phyloP scores from a whole-genome alignment of 1,140 invertebrate genomes.

The Trichogramma pretiosum region DNA sequence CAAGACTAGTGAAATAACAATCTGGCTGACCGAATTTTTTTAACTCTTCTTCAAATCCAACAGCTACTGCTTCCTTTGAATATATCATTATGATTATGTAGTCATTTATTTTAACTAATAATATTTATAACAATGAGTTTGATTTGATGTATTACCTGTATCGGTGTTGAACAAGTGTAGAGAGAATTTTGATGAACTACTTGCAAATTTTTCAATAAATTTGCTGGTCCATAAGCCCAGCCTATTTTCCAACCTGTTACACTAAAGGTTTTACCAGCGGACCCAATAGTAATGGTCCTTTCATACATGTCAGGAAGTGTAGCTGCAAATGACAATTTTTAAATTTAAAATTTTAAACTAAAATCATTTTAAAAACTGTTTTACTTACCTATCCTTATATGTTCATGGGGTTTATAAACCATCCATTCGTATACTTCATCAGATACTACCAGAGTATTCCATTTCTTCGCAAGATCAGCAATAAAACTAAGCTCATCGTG shows the following conservation, averaged over 20 bases:
- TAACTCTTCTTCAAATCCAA: constrained; percentile 82
- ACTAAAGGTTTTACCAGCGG: constrained; percentile 95
- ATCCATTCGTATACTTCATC: constrained; percentile 99
- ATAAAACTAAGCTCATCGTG: constrained; percentile 66
- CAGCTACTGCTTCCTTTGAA: constrained; percentile 79
- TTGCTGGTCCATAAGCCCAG: constrained; percentile 87
- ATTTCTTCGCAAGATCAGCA: constrained; percentile 82
- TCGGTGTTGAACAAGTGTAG: constrained; percentile 81
- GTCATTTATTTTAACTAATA: not conserved
- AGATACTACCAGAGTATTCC: constrained; percentile 83
- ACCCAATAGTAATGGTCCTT: constrained; percentile 92
- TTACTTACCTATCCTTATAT: constrained; percentile 76
- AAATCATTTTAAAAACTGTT: not conserved
- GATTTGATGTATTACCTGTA: constrained; percentile 49
- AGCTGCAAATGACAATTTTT: constrained; percentile 47
- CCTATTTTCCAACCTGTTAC: constrained; percentile 96
- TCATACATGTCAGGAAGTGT: constrained; percentile 96
- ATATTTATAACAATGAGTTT: not conserved
- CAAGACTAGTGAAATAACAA: constrained; percentile 77
- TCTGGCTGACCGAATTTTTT: constrained; percentile 60
- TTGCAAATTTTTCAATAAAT: constrained; percentile 71
- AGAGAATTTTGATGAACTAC: constrained; percentile 91
- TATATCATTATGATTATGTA: not conserved
- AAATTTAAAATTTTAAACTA: not conserved
- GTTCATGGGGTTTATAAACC: constrained; percentile 76